These are phyloP conservation scores for Chrysodeixis includens DNA, from an alignment of 2,888 invertebrate species.

Conservation along the genomic window DNA sequence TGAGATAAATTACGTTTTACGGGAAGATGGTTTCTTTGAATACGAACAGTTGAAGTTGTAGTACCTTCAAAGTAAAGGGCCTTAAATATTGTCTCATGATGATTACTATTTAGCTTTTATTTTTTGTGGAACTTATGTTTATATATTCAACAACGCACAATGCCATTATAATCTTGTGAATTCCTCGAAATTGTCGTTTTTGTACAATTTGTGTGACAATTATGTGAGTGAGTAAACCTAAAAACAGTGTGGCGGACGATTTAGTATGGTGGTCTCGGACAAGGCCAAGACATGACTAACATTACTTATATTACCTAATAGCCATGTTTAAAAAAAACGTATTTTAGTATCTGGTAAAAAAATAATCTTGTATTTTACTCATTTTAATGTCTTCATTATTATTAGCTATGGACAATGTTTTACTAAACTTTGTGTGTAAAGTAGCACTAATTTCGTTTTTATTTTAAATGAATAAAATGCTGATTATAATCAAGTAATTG, in stretches of 20 bases:
- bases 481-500: too few relatives aligned
- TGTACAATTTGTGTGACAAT: slow-evolving; percentile 60
- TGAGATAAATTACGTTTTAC: not conserved
- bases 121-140: slow-evolving; percentile 21
- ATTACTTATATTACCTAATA: slow-evolving; percentile 41
- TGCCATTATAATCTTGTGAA: slow-evolving; percentile 48
- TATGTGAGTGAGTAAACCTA: slow-evolving; percentile 44
- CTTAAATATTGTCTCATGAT: not conserved
- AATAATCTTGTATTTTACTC: not conserved
- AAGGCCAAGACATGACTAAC: slow-evolving; percentile 56
- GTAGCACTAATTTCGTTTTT: too few relatives aligned
- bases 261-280: slow-evolving; percentile 54
- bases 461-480: too few relatives aligned
- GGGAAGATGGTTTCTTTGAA: not conserved
- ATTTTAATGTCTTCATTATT: not conserved
- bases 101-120: not conserved
- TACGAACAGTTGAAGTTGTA: not conserved
- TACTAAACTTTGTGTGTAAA: too few relatives aligned
- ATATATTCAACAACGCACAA: slow-evolving; percentile 34
- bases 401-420: not conserved
- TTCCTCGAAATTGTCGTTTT: slow-evolving; percentile 56
- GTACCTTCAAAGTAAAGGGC: not conserved
- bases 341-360: not conserved
- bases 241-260: slow-evolving; percentile 48
- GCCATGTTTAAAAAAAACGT: slow-evolving; percentile 31